phyloP scores from a whole-genome alignment of 1,140 invertebrate genomes.

The Samia ricini region DNA sequence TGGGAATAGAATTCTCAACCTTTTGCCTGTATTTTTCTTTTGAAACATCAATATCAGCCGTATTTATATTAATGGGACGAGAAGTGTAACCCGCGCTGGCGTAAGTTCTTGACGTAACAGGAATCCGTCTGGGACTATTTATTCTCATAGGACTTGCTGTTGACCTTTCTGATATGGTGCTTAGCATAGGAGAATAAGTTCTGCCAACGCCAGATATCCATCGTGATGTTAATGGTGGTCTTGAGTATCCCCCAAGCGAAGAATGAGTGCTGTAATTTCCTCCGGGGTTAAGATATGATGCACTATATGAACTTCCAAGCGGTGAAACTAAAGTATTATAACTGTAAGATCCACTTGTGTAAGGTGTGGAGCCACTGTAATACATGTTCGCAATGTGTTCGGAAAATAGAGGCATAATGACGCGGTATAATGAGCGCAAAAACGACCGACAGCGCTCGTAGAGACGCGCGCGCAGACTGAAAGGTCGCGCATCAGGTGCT shows the following conservation, averaged over 20 bases:
- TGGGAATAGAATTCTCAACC: constrained; percentile 14
- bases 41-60: constrained; percentile 90
- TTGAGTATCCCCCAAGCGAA: constrained; percentile 70
- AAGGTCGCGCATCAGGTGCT: constrained; percentile 35
- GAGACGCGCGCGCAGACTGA: constrained; percentile 52
- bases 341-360: constrained; percentile 50
- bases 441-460: constrained; percentile 22
- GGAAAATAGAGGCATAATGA: constrained; percentile 79
- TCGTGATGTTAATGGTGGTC: constrained; percentile 53
- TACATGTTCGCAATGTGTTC: constrained; percentile 78
- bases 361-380: constrained; percentile 70
- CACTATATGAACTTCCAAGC: constrained; percentile 65
- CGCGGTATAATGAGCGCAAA: constrained; percentile 34
- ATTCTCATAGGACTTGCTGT: constrained; percentile 61
- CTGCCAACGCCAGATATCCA: constrained; percentile 59
- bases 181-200: constrained; percentile 84
- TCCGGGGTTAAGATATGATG: constrained; percentile 69
- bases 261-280: constrained; percentile 79
- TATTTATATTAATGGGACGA: constrained; percentile 84
- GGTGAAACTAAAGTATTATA: constrained; percentile 54
- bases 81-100: constrained; percentile 72
- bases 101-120: constrained; percentile 51
- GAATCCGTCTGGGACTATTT: constrained; percentile 61
- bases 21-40: constrained; percentile 78
- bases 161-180: constrained; percentile 84